These are phyloP conservation scores for Hydropsyche tenuis DNA, from an alignment of 1,140 invertebrate species.

Conservation along the genomic window DNA sequence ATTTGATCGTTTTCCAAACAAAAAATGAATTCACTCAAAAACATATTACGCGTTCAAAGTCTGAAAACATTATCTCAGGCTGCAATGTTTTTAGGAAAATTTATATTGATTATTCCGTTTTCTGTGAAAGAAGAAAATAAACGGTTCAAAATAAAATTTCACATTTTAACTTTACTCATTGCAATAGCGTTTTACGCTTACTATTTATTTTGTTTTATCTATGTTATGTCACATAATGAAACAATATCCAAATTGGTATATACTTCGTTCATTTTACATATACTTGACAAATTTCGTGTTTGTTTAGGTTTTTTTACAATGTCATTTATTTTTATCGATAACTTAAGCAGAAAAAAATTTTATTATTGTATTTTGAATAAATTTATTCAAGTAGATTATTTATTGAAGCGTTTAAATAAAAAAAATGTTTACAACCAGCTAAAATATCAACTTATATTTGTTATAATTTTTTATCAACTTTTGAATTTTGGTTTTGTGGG, in stretches of 20 bases:
- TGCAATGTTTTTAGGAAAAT: not conserved
- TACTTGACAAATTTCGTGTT: not conserved
- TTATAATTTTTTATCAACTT: not conserved
- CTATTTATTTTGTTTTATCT: not conserved
- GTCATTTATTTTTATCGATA: not conserved
- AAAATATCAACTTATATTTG: not conserved
- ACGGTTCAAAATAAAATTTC: not conserved
- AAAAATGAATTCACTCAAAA: not conserved
- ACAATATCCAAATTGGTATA: not conserved
- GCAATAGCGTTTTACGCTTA: not conserved
- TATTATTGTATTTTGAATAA: not conserved
- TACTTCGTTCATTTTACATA: not conserved
- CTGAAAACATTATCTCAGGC: not conserved
- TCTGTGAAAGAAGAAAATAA: not conserved
- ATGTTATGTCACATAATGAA: not conserved
- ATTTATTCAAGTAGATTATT: not conserved
- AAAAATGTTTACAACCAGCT: not conserved
- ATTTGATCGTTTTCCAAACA: too few relatives aligned
- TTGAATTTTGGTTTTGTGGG: not conserved
- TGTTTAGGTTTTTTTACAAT: not conserved
- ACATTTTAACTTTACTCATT: not conserved
- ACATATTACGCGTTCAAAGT: not conserved
- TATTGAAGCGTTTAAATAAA: not conserved
- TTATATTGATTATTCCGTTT: not conserved
- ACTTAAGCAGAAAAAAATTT: not conserved